phyloP scores from a whole-genome alignment of 53 echinoderm and acorn worm species.

The Holothuria leucospilota region DNA sequence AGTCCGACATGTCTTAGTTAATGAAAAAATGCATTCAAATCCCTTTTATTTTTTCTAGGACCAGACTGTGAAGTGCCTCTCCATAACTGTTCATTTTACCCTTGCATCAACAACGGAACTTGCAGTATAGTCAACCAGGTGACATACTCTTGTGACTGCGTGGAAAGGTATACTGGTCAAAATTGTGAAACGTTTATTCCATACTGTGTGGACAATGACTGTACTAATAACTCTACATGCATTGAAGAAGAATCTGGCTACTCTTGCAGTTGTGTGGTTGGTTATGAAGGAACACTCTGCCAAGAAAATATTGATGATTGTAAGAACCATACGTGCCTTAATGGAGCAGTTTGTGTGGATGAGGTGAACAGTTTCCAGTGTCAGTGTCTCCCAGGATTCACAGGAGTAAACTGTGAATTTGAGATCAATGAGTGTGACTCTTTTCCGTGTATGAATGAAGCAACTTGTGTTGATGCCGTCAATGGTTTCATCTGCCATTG shows the following conservation, averaged over 20 bases:
- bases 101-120: conserved; percentile 79
- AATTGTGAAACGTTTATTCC: conserved; percentile 75
- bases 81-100: conserved; percentile 76
- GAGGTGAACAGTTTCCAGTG: conserved; percentile 56
- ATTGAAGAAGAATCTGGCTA: conserved; percentile 57
- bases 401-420: conserved; percentile 65
- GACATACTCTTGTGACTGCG: conserved; percentile 66
- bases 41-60: conserved; percentile 32
- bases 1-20: no score
- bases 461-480: conserved; percentile 57
- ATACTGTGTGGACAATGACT: conserved; percentile 69
- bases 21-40: no score
- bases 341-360: conserved; percentile 70
- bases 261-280: conserved; percentile 60
- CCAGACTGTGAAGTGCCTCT: conserved; percentile 69
- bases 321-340: conserved; percentile 53
- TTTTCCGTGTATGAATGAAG: conserved; percentile 65
- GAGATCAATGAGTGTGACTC: conserved; percentile 70
- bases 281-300: conserved; percentile 67
- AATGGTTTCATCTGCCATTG: conserved; percentile 66
- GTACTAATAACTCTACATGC: conserved; percentile 65
- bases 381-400: conserved; percentile 62
- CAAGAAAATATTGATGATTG: conserved; percentile 77
- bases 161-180: conserved; percentile 62
- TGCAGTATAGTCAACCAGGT: conserved; percentile 63